These are phyloP conservation scores for Pocillopora verrucosa DNA, from an alignment of 64 coral and sea anemone genomes.

Conservation along the genomic window DNA sequence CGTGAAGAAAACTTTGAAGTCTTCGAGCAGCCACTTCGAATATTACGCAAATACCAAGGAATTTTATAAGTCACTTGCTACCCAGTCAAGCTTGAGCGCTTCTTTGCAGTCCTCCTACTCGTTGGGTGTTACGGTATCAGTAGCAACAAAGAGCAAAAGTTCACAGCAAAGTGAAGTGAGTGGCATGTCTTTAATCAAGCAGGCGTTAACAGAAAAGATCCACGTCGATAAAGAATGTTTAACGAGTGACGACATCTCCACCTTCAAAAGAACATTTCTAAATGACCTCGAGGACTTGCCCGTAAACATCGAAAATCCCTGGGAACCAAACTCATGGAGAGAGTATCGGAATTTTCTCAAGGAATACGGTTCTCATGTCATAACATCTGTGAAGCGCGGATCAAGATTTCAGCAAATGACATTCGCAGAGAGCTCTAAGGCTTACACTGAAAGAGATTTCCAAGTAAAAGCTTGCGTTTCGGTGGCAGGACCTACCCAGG, in stretches of 20 bases:
- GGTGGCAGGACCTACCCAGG: not conserved
- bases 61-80: conserved; percentile 13
- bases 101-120: conserved; percentile 5
- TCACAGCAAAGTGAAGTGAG: conserved; percentile 24
- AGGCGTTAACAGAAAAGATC: conserved; percentile 20
- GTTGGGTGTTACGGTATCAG: conserved; percentile 3
- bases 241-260: not conserved
- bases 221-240: conserved; percentile 20
- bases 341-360: conserved; percentile 40
- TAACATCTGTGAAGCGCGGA: conserved; percentile 37
- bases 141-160: not conserved
- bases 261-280: conserved; percentile 3
- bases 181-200: conserved; percentile 42
- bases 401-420: conserved; percentile 38
- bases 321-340: conserved; percentile 44
- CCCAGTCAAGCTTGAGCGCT: not conserved
- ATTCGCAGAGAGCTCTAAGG: conserved; percentile 18
- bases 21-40: not conserved
- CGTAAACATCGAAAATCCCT: conserved; percentile 20
- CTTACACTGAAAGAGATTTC: conserved; percentile 53
- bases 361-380: conserved; percentile 49
- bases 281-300: conserved; percentile 22
- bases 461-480: conserved; percentile 30
- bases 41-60: conserved; percentile 15
- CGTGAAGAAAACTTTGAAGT: not conserved